Percentiles rank a stretch among this genome's conserved stretches.
Evolutionary conservation across 2,113 vertebrate genomes (phyloP).

Genomic region (Mustela lutreola): DNA sequence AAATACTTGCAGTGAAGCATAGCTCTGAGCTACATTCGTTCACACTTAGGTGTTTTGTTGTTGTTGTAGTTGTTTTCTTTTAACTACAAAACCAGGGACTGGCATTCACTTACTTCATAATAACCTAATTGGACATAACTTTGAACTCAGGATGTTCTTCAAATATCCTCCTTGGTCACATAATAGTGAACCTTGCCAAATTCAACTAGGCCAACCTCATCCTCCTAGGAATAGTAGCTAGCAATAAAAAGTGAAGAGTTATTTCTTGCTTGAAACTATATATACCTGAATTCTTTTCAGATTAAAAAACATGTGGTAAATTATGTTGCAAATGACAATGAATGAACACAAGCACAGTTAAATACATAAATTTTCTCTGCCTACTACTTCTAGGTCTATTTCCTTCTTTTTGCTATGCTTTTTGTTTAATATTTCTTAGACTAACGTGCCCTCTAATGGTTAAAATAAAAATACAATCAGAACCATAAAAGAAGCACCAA

Average conservation of each 20-base stretch:
- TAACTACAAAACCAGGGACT: slow-evolving; percentile 56
- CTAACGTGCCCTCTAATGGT: slow-evolving; percentile 70
- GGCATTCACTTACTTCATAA: slow-evolving; percentile 54
- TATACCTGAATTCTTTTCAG: slow-evolving; percentile 63
- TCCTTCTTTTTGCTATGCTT: neutral
- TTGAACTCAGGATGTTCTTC: slow-evolving; percentile 71
- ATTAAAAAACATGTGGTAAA: slow-evolving; percentile 66
- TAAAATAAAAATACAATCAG: slow-evolving; percentile 79
- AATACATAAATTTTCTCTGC: slow-evolving; percentile 25
- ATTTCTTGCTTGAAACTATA: slow-evolving; percentile 40
- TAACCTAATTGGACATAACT: slow-evolving; percentile 3
- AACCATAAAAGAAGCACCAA: slow-evolving; percentile 60
- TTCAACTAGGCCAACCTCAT: slow-evolving; percentile 55
- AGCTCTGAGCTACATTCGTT: slow-evolving; percentile 40
- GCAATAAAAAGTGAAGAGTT: slow-evolving; percentile 64
- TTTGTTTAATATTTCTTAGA: slow-evolving; percentile 76
- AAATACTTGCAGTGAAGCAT: slow-evolving; percentile 56
- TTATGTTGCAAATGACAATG: slow-evolving; percentile 65
- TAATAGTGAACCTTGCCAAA: slow-evolving; percentile 62
- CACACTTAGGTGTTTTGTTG: neutral
- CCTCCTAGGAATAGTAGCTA: slow-evolving; percentile 67
- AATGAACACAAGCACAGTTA: slow-evolving; percentile 71
- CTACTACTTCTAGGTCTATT: slow-evolving; percentile 2
- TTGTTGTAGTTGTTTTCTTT: slow-evolving; percentile 17
- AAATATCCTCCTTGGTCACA: slow-evolving; percentile 57